Conservation (phyloP, 2,888 invertebrate genomes). For the Tinea pellionella region DNA sequence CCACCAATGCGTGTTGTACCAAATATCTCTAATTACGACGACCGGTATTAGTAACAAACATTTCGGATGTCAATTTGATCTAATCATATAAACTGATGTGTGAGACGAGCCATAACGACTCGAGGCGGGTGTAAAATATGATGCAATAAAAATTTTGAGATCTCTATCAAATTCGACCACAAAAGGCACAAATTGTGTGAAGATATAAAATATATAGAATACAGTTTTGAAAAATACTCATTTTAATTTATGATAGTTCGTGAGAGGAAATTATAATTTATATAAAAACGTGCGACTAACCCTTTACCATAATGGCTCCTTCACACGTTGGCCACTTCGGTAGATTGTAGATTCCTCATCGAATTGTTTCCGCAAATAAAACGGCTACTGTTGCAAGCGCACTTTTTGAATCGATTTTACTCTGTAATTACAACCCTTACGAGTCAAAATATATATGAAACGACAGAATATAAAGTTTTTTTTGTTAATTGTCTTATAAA, state of each 20-base stretch:
- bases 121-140: neutral
- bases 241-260: neutral
- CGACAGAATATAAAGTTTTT: too few relatives aligned
- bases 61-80: neutral
- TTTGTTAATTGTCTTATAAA: too few relatives aligned
- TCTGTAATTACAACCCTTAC: too few relatives aligned
- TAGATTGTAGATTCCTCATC: too few relatives aligned
- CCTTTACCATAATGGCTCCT: neutral
- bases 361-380: too few relatives aligned
- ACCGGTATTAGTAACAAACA: neutral
- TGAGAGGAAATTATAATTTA: slow-evolving; percentile 1
- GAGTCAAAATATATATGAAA: too few relatives aligned
- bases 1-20: neutral
- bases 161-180: slow-evolving; percentile 6
- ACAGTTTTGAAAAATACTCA: neutral
- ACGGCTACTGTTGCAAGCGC: too few relatives aligned
- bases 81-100: slow-evolving; percentile 5
- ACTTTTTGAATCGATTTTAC: too few relatives aligned
- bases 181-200: slow-evolving; percentile 1
- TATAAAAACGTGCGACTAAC: neutral
- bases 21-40: neutral
- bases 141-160: slow-evolving; percentile 1
- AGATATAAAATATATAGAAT: neutral
- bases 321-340: too few relatives aligned
- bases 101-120: slow-evolving; percentile 3